These are phyloP conservation scores for Sogatella furcifera DNA, from an alignment of 1,140 invertebrate genomes.

Conservation along the genomic window DNA sequence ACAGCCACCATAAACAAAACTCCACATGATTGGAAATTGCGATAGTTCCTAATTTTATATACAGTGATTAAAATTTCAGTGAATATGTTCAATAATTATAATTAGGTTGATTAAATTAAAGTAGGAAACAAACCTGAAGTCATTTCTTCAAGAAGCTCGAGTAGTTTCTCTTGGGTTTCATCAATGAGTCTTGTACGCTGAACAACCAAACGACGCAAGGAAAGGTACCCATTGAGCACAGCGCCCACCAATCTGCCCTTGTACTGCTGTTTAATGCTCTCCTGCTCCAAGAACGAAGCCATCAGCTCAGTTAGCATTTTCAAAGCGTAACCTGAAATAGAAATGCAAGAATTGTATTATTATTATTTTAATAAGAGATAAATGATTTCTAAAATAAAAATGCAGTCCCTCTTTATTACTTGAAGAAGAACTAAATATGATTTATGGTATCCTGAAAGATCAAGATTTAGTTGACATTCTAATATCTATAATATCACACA, in stretches of 20 bases:
- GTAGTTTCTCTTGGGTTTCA: conserved; percentile 90
- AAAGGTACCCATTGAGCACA: conserved; percentile 88
- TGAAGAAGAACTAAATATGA: background rate
- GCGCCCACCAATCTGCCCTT: conserved; percentile 81
- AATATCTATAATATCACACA: too few relatives aligned
- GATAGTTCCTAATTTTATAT: too few relatives aligned
- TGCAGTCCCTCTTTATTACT: background rate
- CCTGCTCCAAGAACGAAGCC: conserved; percentile 71
- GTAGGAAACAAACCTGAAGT: conserved; percentile 42
- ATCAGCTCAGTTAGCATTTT: conserved; percentile 81
- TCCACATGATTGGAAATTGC: too few relatives aligned
- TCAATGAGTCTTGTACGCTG: conserved; percentile 91
- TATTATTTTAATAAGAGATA: too few relatives aligned
- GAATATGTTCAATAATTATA: too few relatives aligned
- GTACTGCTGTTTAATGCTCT: conserved; percentile 74
- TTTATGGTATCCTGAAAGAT: too few relatives aligned
- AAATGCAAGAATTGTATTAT: too few relatives aligned
- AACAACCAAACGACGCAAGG: conserved; percentile 79
- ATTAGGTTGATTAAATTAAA: background rate
- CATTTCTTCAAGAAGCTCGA: conserved; percentile 93
- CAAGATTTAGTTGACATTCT: too few relatives aligned
- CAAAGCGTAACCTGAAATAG: conserved; percentile 55
- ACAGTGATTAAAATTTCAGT: too few relatives aligned
- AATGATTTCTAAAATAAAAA: too few relatives aligned
- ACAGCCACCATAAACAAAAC: too few relatives aligned